Percentiles rank a stretch among this genome's conserved stretches.
These are phyloP conservation scores for Ascaphus truei DNA, from an alignment of 2,113 vertebrate species.

Conservation along the genomic window DNA sequence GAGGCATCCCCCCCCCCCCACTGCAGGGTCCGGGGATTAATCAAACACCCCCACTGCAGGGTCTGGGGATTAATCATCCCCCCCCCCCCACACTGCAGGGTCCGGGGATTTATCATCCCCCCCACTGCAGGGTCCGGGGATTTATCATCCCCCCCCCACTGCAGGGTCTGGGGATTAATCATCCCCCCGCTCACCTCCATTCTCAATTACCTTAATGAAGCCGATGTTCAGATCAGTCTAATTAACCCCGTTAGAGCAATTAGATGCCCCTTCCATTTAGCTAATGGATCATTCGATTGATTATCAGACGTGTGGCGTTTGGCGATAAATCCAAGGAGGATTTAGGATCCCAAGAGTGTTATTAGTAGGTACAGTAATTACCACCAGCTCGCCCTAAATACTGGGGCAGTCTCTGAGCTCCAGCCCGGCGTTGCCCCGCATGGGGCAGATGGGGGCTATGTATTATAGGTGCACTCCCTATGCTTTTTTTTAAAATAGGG, in stretches of 20 bases:
- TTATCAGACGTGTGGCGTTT: neutral
- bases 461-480: too few species aligned
- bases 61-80: slow-evolving; percentile 5
- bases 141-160: too few species aligned
- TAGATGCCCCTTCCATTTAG: slow-evolving; percentile 18
- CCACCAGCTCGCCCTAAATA: too few species aligned
- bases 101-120: too few species aligned
- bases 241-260: slow-evolving; percentile 9
- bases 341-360: neutral
- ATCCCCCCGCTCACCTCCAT: neutral
- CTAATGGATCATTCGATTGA: slow-evolving; percentile 17
- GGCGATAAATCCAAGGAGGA: neutral
- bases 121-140: too few species aligned
- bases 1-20: too few species aligned
- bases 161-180: slow-evolving; percentile 5
- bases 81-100: too few species aligned
- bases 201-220: slow-evolving; percentile 17
- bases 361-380: too few species aligned
- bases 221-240: slow-evolving; percentile 10
- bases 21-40: slow-evolving; percentile 3
- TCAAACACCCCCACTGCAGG: neutral
- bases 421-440: too few species aligned
- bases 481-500: too few species aligned
- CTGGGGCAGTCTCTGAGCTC: too few species aligned
- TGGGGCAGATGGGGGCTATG: too few species aligned